Evolutionary conservation across 2,888 invertebrate species (phyloP).

Genomic region (Noctua janthina): DNA sequence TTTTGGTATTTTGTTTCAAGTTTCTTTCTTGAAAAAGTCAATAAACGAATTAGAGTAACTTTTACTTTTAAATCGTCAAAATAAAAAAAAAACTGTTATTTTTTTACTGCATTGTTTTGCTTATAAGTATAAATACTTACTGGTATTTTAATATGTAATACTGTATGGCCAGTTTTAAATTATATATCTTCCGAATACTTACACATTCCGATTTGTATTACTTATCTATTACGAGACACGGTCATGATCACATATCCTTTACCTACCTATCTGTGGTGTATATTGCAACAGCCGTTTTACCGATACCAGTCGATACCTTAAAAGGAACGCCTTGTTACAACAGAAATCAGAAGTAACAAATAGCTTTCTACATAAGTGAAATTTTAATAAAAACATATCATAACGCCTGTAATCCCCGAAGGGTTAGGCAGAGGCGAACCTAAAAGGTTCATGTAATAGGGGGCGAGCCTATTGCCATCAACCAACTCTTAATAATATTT

Average conservation of each 20-base stretch:
- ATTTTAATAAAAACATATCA: too few relatives aligned
- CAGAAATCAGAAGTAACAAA: background rate
- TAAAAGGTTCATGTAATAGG: too few relatives aligned
- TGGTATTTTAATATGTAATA: background rate
- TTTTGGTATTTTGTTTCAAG: background rate
- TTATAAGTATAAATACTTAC: background rate
- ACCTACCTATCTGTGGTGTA: conserved; percentile 1
- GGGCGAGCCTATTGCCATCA: too few relatives aligned
- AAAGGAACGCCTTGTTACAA: background rate
- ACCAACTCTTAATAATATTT: background rate
- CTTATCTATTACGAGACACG: background rate
- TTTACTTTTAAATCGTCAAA: background rate
- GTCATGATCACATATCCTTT: background rate
- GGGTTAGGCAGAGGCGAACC: too few relatives aligned
- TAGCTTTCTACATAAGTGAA: background rate
- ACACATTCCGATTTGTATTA: background rate
- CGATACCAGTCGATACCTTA: background rate
- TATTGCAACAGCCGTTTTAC: background rate
- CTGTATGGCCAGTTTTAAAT: background rate
- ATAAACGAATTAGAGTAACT: background rate
- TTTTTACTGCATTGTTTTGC: background rate
- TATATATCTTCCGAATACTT: background rate
- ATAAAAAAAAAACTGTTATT: background rate
- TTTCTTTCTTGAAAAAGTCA: background rate
- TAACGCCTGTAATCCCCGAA: too few relatives aligned